These are phyloP conservation scores for Empidonax alnorum DNA, from an alignment of 2,113 vertebrate genomes.

Conservation along the genomic window DNA sequence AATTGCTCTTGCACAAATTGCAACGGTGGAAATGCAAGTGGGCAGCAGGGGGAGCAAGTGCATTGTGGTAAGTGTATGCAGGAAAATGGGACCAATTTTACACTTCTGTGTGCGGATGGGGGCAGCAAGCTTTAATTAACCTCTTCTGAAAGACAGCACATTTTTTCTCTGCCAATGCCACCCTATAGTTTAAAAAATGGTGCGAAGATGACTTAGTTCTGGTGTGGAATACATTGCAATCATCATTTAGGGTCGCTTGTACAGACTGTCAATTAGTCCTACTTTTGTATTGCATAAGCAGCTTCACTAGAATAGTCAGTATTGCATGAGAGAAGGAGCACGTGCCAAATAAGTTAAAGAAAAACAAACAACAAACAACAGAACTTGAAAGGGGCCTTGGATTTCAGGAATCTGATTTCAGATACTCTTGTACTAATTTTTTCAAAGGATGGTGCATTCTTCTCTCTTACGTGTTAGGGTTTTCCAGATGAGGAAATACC, in stretches of 20 bases:
- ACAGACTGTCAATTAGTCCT: not conserved
- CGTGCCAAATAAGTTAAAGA: not conserved
- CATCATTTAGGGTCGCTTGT: accelerated
- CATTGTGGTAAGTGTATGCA: not conserved
- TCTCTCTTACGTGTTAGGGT: not conserved
- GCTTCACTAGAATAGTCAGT: not conserved
- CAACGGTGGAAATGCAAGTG: not conserved
- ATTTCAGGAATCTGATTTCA: not conserved
- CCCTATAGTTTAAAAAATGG: not conserved
- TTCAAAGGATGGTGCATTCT: not conserved
- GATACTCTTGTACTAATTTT: not conserved
- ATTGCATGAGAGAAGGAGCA: not conserved
- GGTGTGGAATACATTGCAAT: not conserved
- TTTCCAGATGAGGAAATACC: not conserved
- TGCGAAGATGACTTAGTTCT: not conserved
- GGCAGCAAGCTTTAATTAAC: accelerated
- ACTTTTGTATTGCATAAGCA: not conserved
- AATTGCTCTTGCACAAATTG: not conserved
- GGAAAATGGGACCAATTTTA: accelerated
- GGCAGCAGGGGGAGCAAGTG: slow-evolving; percentile 54
- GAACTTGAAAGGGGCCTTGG: not conserved
- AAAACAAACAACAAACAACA: not conserved
- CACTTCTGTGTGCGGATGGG: accelerated
- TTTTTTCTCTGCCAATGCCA: not conserved
- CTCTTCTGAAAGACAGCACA: not conserved